Evolutionary conservation across 1,140 invertebrate species (phyloP), one percentile per base, ranked within the genome.

Genomic region (Scaptomyza hsui): DNA sequence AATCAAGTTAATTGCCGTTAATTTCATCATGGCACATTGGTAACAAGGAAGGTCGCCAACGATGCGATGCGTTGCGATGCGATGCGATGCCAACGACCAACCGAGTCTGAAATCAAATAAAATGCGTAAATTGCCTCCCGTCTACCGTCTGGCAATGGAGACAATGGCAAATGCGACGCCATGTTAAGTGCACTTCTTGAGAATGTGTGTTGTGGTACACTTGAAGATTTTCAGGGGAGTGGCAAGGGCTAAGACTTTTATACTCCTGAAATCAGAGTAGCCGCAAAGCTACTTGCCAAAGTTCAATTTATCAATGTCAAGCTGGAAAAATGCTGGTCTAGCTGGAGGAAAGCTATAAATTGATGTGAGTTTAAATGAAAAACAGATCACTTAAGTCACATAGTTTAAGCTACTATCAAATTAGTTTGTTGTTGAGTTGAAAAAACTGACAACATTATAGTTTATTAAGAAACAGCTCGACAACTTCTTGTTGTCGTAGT

Each of bases 1-100:
- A 86, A 75, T 82, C 82, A 88, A 86, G 82, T 86, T 86, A 86
- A 86, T 86, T 88, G 82, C 59, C 56, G 74, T 88, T 86, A 82
- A 86, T 86, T 88, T 88, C 62, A 67, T 78, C 82, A 88, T 67
- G 81, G 68, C 76, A 64, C 76, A 80, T 86, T 85, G 82, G 77
- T 75, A 81, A 86, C 71, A 78, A 78, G 75, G 78, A 82, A 88
- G 78, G 74, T 80, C 81, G 79, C 39, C 63, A 37, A 9, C 21
- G 47, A 24, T 24, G 24, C 24, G 6, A 24, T 5, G 24, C 24
- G 39, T n/a, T n/a, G n/a, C n/a, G n/a, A n/a, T n/a, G n/a, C n/a
- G n/a, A n/a, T n/a, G n/a, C n/a, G n/a, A n/a, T n/a, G 32, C 18
- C n/a, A 57, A 68, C 29, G 16, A 39, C 13, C 39, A 41, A 10